Base-by-base conservation (phyloP, 1,140 invertebrate species). In the Melitaea cinxia region DNA sequence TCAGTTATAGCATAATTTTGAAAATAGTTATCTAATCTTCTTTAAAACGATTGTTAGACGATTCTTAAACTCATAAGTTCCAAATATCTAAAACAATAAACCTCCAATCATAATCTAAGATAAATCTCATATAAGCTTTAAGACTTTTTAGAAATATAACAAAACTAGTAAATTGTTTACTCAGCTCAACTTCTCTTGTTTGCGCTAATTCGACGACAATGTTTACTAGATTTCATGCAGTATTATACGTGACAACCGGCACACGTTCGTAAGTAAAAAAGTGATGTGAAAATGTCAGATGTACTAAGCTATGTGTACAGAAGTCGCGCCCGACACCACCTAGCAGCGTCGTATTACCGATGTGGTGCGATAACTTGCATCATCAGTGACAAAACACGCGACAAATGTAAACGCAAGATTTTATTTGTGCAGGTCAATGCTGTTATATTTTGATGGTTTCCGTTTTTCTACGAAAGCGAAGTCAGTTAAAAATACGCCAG, bases 391-490 rank as follows among this genome's bases (percentile, higher is more conserved):
- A 50, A n/a, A 77, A 65, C 73, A 80, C 68, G 73, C 64, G 75
- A 68, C 65, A 66, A 60, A 67, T 47, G 60, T 64, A 57, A 53
- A 70, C 55, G 47, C 56, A 68, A 65, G 65, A 65, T 55, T 53
- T 76, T 75, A 60, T 67, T 60, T 58, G 57, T 52, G 59, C 74
- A 64, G 65, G 71, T 76, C 65, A 74, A 60, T 75, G 68, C 52
- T 64, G 68, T 65, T 47, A 65, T 78, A 67, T 78, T 75, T 72
- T 74, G 65, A 75, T 74, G 71, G 50, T 78, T 76, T 80, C 72
- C 77, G 70, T 74, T 78, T 72, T 82, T 80, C 76, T 70, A 68
- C 65, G 81, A 85, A 85, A 75, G 63, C 75, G 33, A 57, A 47
- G 73, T 83, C 75, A 80, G 72, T 62, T 69, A 72, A 69, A 71